These are phyloP conservation scores for Protonemura montana DNA, from an alignment of 2,888 invertebrate species.

Conservation along the genomic window DNA sequence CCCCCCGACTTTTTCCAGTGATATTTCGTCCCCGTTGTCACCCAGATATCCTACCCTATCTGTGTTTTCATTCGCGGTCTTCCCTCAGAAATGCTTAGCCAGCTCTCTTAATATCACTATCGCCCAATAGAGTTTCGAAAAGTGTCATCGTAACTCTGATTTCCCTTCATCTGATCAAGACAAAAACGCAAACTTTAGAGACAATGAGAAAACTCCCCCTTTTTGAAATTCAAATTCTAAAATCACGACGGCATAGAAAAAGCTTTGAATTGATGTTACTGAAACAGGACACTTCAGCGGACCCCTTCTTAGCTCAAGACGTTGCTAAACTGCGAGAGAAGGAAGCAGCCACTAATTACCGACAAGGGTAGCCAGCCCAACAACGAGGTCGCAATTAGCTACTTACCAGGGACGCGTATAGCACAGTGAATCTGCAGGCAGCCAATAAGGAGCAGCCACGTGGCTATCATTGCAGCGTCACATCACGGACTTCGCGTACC, in stretches of 20 bases:
- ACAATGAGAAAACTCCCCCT: background rate
- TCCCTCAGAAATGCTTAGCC: background rate
- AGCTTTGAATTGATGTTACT: background rate
- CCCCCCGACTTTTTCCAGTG: too few species aligned
- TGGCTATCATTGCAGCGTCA: constrained; percentile 47
- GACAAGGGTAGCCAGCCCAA: background rate
- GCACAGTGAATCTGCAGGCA: constrained; percentile 48
- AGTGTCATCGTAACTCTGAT: background rate
- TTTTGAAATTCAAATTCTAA: background rate
- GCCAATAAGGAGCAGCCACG: constrained; percentile 48
- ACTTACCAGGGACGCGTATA: constrained; percentile 41
- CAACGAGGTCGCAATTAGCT: background rate
- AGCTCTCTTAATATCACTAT: background rate
- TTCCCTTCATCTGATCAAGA: background rate
- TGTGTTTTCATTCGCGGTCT: background rate
- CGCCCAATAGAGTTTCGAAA: background rate
- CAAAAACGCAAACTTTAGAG: background rate
- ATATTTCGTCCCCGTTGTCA: background rate
- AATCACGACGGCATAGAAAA: background rate
- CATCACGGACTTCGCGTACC: constrained; percentile 41
- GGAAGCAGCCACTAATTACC: background rate
- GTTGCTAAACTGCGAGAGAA: background rate
- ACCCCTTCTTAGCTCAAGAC: background rate
- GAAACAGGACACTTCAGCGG: background rate
- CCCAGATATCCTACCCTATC: background rate